phyloP scores from a whole-genome alignment of 2,797 vertebrate genomes.

The Eulemur mongoz region DNA sequence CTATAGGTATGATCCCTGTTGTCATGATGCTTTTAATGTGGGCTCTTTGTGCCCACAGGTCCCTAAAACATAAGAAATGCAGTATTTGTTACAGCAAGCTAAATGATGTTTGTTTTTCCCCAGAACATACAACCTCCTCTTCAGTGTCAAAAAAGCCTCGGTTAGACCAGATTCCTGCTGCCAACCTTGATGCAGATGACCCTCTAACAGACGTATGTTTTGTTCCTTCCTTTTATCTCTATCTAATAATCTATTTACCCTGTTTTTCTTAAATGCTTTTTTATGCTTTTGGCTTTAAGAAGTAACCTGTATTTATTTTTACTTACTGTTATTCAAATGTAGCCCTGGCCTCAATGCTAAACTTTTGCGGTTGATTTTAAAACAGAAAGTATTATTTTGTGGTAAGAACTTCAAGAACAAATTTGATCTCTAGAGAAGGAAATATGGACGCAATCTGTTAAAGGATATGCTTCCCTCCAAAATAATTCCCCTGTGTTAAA shows the following conservation, averaged over 20 bases:
- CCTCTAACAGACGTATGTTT: constrained; percentile 95
- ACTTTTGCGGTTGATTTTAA: constrained; percentile 35
- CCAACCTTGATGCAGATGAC: constrained; percentile 98
- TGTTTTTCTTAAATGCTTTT: not conserved
- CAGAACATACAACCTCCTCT: constrained; percentile 96
- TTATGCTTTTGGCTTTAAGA: constrained; percentile 34
- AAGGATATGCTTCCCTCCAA: not conserved
- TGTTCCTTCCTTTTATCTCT: not conserved
- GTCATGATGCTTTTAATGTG: not conserved
- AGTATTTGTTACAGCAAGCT: constrained; percentile 3
- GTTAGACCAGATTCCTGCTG: constrained; percentile 97
- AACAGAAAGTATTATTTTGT: not conserved
- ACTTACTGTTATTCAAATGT: not conserved
- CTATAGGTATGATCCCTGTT: not conserved
- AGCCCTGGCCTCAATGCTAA: not conserved
- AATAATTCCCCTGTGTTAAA: not conserved
- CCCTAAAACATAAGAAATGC: not conserved
- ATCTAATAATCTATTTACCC: not conserved
- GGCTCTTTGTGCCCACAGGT: not conserved
- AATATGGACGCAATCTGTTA: not conserved
- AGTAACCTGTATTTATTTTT: not conserved
- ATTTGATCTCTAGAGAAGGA: constrained; percentile 13
- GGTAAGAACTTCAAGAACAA: not conserved
- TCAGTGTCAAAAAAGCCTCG: constrained; percentile 97
- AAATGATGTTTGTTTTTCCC: constrained; percentile 15